A percentile compares a stretch with the other conserved stretches of the same genome.
These are phyloP conservation scores for Xenentodon cancila DNA, from an alignment of 2,797 vertebrate genomes.

Conservation along the genomic window DNA sequence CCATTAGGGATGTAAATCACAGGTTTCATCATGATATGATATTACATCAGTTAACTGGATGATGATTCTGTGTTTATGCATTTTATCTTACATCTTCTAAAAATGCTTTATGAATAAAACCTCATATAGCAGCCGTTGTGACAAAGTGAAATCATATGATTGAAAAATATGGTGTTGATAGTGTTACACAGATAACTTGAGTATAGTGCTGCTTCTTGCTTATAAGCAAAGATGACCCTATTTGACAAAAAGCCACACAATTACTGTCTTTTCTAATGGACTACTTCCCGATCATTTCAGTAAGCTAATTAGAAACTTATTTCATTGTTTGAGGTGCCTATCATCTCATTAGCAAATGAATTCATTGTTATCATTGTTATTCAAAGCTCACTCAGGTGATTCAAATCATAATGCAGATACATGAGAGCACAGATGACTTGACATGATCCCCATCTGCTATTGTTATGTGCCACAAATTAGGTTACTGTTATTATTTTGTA, in stretches of 20 bases:
- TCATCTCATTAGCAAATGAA: constrained; percentile 54
- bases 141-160: constrained; percentile 17
- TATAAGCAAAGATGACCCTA: constrained; percentile 45
- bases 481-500: constrained; percentile 18
- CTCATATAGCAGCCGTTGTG: not conserved
- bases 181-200: constrained; percentile 48
- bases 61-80: too few relatives aligned
- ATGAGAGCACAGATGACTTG: constrained; percentile 6
- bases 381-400: constrained; percentile 50
- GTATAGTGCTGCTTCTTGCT: constrained; percentile 19
- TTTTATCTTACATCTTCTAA: not conserved
- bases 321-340: constrained; percentile 51
- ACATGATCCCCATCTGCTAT: constrained; percentile 19
- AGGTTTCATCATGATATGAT: not conserved
- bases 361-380: constrained; percentile 44
- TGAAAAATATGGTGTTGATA: constrained; percentile 39
- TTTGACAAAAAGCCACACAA: constrained; percentile 37
- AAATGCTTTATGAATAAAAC: constrained; percentile 6
- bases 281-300: constrained; percentile 54
- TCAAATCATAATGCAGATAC: constrained; percentile 40
- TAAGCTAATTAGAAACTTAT: constrained; percentile 52
- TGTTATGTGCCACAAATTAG: constrained; percentile 27
- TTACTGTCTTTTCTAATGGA: constrained; percentile 45
- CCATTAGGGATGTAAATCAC: too few relatives aligned
- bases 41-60: too few relatives aligned